Conservation (phyloP, 2,888 invertebrate species). For the Loripinus fragilis region DNA sequence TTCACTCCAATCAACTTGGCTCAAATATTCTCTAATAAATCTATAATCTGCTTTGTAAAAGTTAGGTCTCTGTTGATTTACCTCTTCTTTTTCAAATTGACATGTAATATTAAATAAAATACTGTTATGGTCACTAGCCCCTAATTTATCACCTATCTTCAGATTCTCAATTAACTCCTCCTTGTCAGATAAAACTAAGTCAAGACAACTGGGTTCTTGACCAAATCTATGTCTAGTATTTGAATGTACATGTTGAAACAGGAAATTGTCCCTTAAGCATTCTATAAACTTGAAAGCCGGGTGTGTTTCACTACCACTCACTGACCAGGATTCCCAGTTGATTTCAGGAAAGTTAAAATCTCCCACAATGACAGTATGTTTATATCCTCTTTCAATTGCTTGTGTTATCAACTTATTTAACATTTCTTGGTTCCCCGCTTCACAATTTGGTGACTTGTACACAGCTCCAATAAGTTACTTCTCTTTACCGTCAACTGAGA, state of each 20-base stretch:
- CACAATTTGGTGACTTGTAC: slow-evolving; percentile 17
- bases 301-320: slow-evolving; percentile 16
- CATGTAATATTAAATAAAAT: slow-evolving; percentile 7
- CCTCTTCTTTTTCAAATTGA: neutral
- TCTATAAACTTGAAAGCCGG: slow-evolving; percentile 24
- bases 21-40: neutral
- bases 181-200: slow-evolving; percentile 18
- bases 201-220: slow-evolving; percentile 10
- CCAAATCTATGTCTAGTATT: slow-evolving; percentile 8
- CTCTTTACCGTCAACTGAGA: neutral
- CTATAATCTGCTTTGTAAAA: slow-evolving; percentile 23
- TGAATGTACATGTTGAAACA: slow-evolving; percentile 15
- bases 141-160: slow-evolving; percentile 1
- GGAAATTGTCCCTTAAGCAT: slow-evolving; percentile 19
- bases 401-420: slow-evolving; percentile 9
- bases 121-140: slow-evolving; percentile 26
- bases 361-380: slow-evolving; percentile 18
- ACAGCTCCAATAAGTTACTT: slow-evolving; percentile 17
- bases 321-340: slow-evolving; percentile 17
- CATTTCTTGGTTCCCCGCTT: neutral
- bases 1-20: slow-evolving; percentile 8
- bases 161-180: slow-evolving; percentile 13
- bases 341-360: slow-evolving; percentile 33
- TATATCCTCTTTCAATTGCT: neutral
- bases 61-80: neutral